These are phyloP conservation scores for Mycteria americana DNA, from an alignment of 2,797 vertebrate genomes.

Conservation along the genomic window DNA sequence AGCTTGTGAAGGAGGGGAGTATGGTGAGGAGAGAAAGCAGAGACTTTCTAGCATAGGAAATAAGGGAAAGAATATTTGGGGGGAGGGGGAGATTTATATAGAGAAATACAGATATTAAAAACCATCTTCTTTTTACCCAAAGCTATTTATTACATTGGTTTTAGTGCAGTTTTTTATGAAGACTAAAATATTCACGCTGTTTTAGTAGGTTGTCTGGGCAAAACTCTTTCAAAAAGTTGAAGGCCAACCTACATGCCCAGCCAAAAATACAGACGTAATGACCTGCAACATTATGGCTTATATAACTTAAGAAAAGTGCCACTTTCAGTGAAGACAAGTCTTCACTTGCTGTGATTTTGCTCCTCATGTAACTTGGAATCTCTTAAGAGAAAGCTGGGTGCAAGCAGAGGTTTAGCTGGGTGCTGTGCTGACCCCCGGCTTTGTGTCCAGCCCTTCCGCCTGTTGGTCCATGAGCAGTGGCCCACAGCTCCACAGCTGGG, in stretches of 20 bases:
- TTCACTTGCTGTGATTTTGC: neutral
- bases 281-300: neutral
- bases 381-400: neutral
- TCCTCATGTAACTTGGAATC: neutral
- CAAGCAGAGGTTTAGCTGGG: neutral
- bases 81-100: neutral
- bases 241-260: neutral
- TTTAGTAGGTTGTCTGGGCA: neutral
- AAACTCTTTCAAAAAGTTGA: neutral
- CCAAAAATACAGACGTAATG: neutral
- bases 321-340: neutral
- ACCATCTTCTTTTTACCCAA: neutral
- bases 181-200: neutral
- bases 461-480: accelerated
- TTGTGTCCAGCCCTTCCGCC: neutral
- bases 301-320: neutral
- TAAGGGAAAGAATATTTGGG: neutral
- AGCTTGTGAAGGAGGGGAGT: neutral
- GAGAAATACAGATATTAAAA: neutral
- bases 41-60: neutral
- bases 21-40: neutral
- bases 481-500: neutral
- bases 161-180: neutral
- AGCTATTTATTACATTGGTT: neutral
- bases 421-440: neutral